Percentiles rank a stretch among this genome's conserved stretches.
phyloP scores from a whole-genome alignment of 2,888 invertebrate genomes.

The Lysandra coridon region DNA sequence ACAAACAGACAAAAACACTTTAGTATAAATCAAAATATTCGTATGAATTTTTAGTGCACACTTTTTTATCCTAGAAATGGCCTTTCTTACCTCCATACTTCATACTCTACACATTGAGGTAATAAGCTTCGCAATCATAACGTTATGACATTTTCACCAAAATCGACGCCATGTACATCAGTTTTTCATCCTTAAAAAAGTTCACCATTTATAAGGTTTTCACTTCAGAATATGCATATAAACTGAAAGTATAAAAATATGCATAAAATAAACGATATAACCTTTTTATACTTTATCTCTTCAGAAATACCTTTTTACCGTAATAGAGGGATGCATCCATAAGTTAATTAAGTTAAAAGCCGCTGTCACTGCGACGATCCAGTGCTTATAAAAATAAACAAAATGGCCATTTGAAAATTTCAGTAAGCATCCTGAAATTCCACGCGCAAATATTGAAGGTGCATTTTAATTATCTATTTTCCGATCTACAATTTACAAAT shows the following conservation, averaged over 20 bases:
- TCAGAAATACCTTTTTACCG: conserved; percentile 7
- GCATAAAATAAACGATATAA: neutral
- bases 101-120: no score
- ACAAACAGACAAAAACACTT: no score
- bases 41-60: no score
- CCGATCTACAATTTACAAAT: neutral
- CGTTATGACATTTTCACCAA: no score
- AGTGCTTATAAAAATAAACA: conserved; percentile 30
- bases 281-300: neutral
- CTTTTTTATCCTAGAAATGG: no score
- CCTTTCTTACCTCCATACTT: no score
- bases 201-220: neutral
- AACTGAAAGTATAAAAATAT: no score
- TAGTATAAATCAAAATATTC: no score
- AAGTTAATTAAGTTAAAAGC: conserved; percentile 61
- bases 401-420: neutral
- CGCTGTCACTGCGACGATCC: conserved; percentile 35
- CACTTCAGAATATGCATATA: neutral
- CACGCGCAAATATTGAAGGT: neutral
- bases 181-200: no score
- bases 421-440: neutral
- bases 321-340: conserved; percentile 37
- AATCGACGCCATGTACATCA: no score
- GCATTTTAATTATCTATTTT: neutral
- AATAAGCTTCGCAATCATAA: no score